phyloP scores from a whole-genome alignment of 2,888 invertebrate species.

The Acrocyrtus sp. region DNA sequence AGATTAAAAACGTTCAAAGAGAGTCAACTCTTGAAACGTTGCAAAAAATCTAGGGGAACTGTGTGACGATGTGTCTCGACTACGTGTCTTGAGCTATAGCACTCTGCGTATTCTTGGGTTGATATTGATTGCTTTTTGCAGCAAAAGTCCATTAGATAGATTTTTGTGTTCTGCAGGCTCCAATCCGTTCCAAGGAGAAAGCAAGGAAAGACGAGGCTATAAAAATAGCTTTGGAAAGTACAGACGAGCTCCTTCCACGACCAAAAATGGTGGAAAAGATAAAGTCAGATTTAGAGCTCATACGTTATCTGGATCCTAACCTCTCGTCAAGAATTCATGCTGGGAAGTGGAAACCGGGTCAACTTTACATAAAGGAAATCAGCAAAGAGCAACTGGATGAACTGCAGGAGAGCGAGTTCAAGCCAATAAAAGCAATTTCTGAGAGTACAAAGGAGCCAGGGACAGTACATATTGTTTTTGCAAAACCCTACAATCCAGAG shows the following conservation, averaged over 20 bases:
- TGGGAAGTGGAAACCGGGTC: slow-evolving; percentile 52
- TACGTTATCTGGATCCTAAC: slow-evolving; percentile 41
- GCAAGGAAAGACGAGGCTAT: slow-evolving; percentile 43
- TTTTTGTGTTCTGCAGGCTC: slow-evolving; percentile 32
- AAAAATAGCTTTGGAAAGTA: slow-evolving; percentile 49
- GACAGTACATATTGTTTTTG: slow-evolving; percentile 39
- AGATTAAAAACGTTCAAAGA: too few relatives aligned
- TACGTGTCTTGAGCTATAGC: neutral
- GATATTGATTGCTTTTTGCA: slow-evolving; percentile 2
- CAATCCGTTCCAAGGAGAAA: slow-evolving; percentile 30
- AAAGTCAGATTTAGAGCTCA: slow-evolving; percentile 45
- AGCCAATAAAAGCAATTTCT: slow-evolving; percentile 48
- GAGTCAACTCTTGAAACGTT: too few relatives aligned
- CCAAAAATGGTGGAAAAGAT: slow-evolving; percentile 51
- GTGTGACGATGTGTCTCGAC: neutral
- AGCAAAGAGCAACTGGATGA: slow-evolving; percentile 44
- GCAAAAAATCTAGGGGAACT: too few relatives aligned
- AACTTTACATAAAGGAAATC: slow-evolving; percentile 41
- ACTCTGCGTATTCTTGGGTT: neutral
- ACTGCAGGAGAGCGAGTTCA: slow-evolving; percentile 51
- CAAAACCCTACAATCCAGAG: slow-evolving; percentile 52
- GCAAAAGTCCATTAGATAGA: neutral
- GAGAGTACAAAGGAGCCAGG: slow-evolving; percentile 42
- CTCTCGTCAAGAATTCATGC: slow-evolving; percentile 27
- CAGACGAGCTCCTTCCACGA: slow-evolving; percentile 44